Evolutionary conservation across 2,113 vertebrate species (phyloP).

Genomic region (Thymallus thymallus): DNA sequence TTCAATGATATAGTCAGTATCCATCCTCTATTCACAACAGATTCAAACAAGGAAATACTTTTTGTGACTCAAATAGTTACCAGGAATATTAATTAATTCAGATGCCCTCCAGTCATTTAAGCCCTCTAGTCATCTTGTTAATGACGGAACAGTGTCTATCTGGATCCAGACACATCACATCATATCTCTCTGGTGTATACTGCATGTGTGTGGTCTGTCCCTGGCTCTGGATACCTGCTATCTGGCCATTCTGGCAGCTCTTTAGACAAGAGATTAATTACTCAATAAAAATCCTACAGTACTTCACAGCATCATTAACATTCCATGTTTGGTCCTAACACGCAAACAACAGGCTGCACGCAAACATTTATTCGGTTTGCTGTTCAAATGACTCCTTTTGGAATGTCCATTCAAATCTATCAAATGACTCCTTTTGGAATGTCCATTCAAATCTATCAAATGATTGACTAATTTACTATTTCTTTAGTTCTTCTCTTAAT

Average conservation of each 20-base stretch:
- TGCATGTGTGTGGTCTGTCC: not conserved
- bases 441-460: not conserved
- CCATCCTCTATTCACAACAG: not conserved
- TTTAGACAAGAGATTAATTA: not conserved
- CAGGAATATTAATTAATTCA: not conserved
- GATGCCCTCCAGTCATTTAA: not conserved
- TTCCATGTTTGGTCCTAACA: not conserved
- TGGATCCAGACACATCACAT: not conserved
- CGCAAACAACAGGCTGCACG: not conserved
- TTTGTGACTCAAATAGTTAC: not conserved
- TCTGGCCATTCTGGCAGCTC: not conserved
- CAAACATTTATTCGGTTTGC: too few species aligned
- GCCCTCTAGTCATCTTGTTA: not conserved
- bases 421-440: not conserved
- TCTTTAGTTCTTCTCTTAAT: not conserved
- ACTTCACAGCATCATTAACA: slow-evolving; percentile 1
- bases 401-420: not conserved
- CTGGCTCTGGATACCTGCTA: not conserved
- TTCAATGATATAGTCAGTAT: not conserved
- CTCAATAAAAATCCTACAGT: not conserved
- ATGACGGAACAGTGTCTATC: not conserved
- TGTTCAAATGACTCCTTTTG: not conserved
- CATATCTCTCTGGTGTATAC: not conserved
- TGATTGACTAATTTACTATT: not conserved
- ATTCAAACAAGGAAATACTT: not conserved